Conservation (phyloP, 1,140 invertebrate genomes). For the Eriocheir sinensis region DNA sequence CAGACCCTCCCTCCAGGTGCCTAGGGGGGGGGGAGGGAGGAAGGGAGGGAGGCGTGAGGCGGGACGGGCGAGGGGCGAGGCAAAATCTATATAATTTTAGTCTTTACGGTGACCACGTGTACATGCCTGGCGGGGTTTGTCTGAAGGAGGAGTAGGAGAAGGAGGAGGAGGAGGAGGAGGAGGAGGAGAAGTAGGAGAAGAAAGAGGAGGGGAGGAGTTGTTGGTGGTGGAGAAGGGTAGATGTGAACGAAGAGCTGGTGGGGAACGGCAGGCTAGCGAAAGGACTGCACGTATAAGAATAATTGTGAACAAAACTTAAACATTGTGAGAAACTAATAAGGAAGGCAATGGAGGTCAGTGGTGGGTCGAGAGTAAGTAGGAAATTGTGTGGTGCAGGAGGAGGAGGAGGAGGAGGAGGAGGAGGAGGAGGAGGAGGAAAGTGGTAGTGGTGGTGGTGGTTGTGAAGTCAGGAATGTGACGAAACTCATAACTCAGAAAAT, state of each 20-base stretch:
- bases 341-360: slow-evolving; percentile 1
- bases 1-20: neutral
- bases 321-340: neutral
- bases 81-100: slow-evolving; percentile 10
- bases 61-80: neutral
- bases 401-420: neutral
- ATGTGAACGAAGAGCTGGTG: neutral
- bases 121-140: slow-evolving; percentile 7
- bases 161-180: neutral
- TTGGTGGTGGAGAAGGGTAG: neutral
- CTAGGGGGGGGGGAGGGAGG: neutral
- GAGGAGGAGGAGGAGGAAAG: neutral
- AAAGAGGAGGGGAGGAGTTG: neutral
- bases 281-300: slow-evolving; percentile 10
- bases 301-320: neutral
- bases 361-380: neutral
- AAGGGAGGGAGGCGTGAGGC: slow-evolving; percentile 29
- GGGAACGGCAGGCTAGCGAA: neutral
- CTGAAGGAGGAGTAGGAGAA: neutral
- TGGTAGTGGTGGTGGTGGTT: neutral
- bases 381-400: neutral
- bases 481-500: neutral
- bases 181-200: no score
- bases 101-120: slow-evolving; percentile 3
- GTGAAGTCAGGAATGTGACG: neutral